phyloP scores from a whole-genome alignment of 92 coral and sea anemone genomes.

The Pocillopora grandis region DNA sequence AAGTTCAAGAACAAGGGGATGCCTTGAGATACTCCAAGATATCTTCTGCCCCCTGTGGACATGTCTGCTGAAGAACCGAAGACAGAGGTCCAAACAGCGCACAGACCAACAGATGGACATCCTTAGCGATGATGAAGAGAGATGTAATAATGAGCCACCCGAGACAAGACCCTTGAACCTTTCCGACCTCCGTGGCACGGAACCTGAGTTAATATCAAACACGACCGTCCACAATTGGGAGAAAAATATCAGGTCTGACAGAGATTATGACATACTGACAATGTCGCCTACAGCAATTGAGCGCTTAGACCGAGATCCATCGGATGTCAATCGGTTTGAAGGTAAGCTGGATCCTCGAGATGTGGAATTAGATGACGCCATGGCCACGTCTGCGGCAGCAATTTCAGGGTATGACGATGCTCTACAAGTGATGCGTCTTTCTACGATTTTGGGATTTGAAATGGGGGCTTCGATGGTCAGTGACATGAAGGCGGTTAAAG shows the following conservation, averaged over 20 bases:
- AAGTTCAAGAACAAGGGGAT: conserved; percentile 46
- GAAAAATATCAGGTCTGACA: neutral
- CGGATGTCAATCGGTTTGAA: too few species aligned
- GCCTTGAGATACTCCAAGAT: conserved; percentile 39
- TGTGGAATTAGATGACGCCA: too few species aligned
- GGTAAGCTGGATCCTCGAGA: too few species aligned
- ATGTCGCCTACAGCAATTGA: conserved; percentile 61
- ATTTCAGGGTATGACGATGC: too few species aligned
- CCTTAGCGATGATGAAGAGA: neutral
- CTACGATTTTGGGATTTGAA: too few species aligned
- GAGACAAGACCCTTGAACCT: conserved; percentile 28
- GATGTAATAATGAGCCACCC: too few species aligned
- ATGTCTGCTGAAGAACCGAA: neutral
- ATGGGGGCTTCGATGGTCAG: too few species aligned
- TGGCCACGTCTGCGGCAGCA: too few species aligned
- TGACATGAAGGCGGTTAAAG: too few species aligned
- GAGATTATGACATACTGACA: conserved; percentile 53
- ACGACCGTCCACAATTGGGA: conserved; percentile 72
- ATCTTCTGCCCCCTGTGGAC: conserved; percentile 60
- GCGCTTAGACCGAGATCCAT: conserved; percentile 48
- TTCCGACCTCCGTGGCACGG: conserved; percentile 55
- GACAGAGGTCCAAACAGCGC: conserved; percentile 1
- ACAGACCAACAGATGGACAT: neutral
- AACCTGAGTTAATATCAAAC: conserved; percentile 78
- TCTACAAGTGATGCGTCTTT: too few species aligned